Base-by-base conservation (phyloP, 2,797 vertebrate genomes). In the Tolypeutes matacus region DNA sequence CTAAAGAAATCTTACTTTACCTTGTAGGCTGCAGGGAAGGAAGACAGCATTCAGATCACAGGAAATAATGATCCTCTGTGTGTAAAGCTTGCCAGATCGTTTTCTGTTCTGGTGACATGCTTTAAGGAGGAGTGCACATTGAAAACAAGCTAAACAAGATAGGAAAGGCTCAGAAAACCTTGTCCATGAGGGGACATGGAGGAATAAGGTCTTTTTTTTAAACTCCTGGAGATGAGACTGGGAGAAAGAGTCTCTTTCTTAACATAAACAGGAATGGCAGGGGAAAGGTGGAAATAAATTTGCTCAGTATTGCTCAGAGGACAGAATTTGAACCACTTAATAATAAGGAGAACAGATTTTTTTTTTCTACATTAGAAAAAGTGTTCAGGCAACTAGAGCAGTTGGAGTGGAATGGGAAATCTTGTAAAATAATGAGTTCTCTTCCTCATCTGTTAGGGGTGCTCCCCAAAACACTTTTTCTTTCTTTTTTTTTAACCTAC, bases 271-370 rank as follows among this genome's bases (percentile, higher is more conserved):
- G 18, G 13, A 51, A 70, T 67, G 25, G 27, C 11, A 36, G 36
- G 49, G 21, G 31, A 65, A 62, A 77, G 42, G 27, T 86, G 84
- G 77, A 87, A 84, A 85, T 86, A 76, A 67, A 58, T 95, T 51
- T 95, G 39, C 39, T 94, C 34, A 23, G 85, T 31, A 29, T 64
- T 31, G 29, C 29, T 49, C 12, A 84, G 27, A n/a, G n/a, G 62
- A 70, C 36, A 75, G 60, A 58, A 76, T 90, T 65, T 82, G 17
- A 78, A 69, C 62, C 14, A 56, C 12, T 46, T 46, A 46, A 9
- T 46, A 46, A 46, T 46, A 46, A 46, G 7, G 46, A 46, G 46
- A 46, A 8, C 46, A 46, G 46, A 46, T 46, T 46, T 46, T 46
- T 9, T 46, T 46, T 46, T 46, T 46, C 11, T 39, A 7, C 46